These are phyloP conservation scores for Phaonia tiefii DNA, from an alignment of 2,888 invertebrate genomes.

Conservation along the genomic window DNA sequence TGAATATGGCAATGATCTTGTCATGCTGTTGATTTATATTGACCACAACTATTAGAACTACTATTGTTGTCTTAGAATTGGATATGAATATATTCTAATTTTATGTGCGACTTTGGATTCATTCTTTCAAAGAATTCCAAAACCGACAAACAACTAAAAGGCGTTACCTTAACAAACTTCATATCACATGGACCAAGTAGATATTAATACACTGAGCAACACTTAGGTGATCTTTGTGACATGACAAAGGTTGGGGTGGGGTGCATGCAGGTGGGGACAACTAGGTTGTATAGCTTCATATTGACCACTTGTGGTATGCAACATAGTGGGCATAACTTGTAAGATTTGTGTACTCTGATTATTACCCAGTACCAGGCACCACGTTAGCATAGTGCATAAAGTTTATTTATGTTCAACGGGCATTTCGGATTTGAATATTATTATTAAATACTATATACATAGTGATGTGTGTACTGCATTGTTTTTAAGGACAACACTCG, in stretches of 20 bases:
- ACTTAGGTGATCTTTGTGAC: constrained; percentile 42
- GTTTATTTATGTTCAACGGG: constrained; percentile 8
- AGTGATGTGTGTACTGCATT: constrained; percentile 4
- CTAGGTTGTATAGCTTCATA: background rate
- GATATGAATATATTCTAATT: no score
- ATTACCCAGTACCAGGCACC: constrained; percentile 4
- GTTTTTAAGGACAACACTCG: background rate
- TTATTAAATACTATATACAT: constrained; percentile 50
- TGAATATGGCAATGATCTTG: constrained; percentile 64
- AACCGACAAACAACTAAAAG: constrained; percentile 40
- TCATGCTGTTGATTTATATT: constrained; percentile 57
- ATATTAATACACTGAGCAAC: constrained; percentile 7
- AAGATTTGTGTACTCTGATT: constrained; percentile 18
- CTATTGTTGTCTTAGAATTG: no score
- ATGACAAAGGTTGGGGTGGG: background rate
- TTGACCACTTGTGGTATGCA: constrained; percentile 59
- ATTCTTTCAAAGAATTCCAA: background rate
- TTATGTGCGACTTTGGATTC: background rate
- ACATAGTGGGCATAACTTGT: constrained; percentile 33
- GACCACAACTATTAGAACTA: no score
- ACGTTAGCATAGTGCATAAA: background rate
- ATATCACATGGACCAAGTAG: constrained; percentile 26
- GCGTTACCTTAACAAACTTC: constrained; percentile 63
- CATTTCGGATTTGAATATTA: constrained; percentile 48
- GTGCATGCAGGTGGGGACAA: constrained; percentile 1